phyloP scores from a whole-genome alignment of 2,797 vertebrate species.

The Protosalanx chinensis region DNA sequence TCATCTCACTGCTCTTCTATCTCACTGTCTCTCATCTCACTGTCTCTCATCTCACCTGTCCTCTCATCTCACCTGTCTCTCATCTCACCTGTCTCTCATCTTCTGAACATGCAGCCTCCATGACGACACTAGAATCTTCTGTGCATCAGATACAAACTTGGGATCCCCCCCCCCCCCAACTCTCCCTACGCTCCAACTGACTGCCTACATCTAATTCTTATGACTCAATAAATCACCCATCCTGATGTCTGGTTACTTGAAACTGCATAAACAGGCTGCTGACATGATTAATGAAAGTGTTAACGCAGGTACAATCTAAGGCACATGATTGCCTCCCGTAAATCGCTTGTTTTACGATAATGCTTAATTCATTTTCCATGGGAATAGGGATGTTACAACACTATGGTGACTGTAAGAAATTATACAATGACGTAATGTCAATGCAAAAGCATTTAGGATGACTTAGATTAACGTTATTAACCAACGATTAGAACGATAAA shows the following conservation, averaged over 20 bases:
- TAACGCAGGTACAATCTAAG: conserved; percentile 31
- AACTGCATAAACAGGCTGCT: conserved; percentile 25
- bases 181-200: conserved; percentile 33
- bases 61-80: too few relatives aligned
- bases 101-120: too few relatives aligned
- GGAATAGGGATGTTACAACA: conserved; percentile 19
- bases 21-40: too few relatives aligned
- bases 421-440: neutral
- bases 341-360: conserved; percentile 14
- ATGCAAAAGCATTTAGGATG: too few relatives aligned
- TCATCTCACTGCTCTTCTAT: too few relatives aligned
- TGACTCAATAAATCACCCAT: conserved; percentile 36
- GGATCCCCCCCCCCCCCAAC: neutral
- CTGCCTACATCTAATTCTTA: conserved; percentile 26
- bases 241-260: conserved; percentile 24
- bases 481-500: too few relatives aligned
- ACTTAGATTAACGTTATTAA: too few relatives aligned
- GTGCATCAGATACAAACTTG: neutral
- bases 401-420: neutral
- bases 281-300: conserved; percentile 22
- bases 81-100: too few relatives aligned
- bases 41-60: too few relatives aligned
- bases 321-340: conserved; percentile 8
- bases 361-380: conserved; percentile 21
- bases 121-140: conserved; percentile 7